These are phyloP conservation scores for Cirrhinus molitorella DNA, from an alignment of 2,797 vertebrate genomes.

Conservation along the genomic window DNA sequence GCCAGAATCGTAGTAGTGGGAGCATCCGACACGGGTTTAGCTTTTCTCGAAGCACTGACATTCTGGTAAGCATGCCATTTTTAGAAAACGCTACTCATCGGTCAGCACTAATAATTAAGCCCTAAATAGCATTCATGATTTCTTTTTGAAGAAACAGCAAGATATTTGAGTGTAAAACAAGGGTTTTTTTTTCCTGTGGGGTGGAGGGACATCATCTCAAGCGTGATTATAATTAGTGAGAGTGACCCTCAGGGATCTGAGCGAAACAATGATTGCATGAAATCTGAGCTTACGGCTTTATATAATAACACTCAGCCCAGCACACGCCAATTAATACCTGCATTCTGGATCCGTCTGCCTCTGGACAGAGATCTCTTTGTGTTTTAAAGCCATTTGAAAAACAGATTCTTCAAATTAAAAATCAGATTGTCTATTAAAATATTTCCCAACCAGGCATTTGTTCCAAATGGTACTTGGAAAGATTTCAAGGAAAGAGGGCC, in stretches of 20 bases:
- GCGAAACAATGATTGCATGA: slow-evolving; percentile 58
- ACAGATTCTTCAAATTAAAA: slow-evolving; percentile 29
- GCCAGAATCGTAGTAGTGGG: slow-evolving; percentile 91
- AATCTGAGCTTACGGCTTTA: slow-evolving; percentile 59
- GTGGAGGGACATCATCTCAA: slow-evolving; percentile 43
- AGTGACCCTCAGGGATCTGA: slow-evolving; percentile 60
- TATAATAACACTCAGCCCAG: slow-evolving; percentile 49
- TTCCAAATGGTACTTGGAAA: neutral
- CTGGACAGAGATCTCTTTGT: slow-evolving; percentile 39
- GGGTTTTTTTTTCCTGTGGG: slow-evolving; percentile 1
- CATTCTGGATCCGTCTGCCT: slow-evolving; percentile 21
- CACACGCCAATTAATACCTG: slow-evolving; percentile 52
- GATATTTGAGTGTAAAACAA: slow-evolving; percentile 22
- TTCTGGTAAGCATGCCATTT: slow-evolving; percentile 81
- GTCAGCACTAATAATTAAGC: slow-evolving; percentile 3
- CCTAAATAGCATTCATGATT: slow-evolving; percentile 42
- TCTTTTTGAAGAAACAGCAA: slow-evolving; percentile 29
- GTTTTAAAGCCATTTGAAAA: slow-evolving; percentile 29
- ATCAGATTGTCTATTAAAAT: slow-evolving; percentile 4
- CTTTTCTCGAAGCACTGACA: slow-evolving; percentile 87
- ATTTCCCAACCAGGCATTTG: neutral
- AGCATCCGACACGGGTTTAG: slow-evolving; percentile 88
- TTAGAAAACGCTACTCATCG: slow-evolving; percentile 39
- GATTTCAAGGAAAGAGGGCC: neutral
- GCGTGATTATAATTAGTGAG: slow-evolving; percentile 63